Conservation (phyloP, 2,888 invertebrate genomes). For the Mesopsocus fuscifrons region DNA sequence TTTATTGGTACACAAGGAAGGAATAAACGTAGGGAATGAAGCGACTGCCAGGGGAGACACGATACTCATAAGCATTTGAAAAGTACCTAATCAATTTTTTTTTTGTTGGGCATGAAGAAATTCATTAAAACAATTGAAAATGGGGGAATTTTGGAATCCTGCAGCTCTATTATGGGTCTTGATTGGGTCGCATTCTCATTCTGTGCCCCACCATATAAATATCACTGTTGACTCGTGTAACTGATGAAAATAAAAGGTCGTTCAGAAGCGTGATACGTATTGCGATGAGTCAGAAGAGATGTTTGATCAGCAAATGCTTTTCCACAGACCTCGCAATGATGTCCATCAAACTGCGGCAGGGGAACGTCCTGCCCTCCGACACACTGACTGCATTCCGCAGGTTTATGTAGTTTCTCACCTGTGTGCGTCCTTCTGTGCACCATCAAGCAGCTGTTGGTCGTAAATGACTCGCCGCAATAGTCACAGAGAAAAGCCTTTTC, state of each 20-base stretch:
- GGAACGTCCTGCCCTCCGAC: not conserved
- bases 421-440: slow-evolving; percentile 13
- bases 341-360: not conserved
- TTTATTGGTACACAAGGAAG: no score
- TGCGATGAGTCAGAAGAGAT: slow-evolving; percentile 5
- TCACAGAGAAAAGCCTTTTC: slow-evolving; percentile 22
- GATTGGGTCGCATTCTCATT: no score
- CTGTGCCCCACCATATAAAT: no score
- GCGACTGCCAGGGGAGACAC: no score
- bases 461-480: slow-evolving; percentile 24
- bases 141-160: no score
- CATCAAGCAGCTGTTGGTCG: slow-evolving; percentile 13
- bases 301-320: slow-evolving; percentile 12
- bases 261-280: slow-evolving; percentile 8
- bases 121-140: no score
- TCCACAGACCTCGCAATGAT: slow-evolving; percentile 7
- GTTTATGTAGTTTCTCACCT: slow-evolving; percentile 13
- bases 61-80: no score
- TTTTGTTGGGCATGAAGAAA: no score
- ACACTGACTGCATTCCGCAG: slow-evolving; percentile 11
- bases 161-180: no score
- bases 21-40: no score
- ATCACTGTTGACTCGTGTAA: not conserved
- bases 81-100: no score
- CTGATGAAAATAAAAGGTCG: slow-evolving; percentile 6